phyloP scores from a whole-genome alignment of 2,888 invertebrate species.

The Trichopria drosophilae region DNA sequence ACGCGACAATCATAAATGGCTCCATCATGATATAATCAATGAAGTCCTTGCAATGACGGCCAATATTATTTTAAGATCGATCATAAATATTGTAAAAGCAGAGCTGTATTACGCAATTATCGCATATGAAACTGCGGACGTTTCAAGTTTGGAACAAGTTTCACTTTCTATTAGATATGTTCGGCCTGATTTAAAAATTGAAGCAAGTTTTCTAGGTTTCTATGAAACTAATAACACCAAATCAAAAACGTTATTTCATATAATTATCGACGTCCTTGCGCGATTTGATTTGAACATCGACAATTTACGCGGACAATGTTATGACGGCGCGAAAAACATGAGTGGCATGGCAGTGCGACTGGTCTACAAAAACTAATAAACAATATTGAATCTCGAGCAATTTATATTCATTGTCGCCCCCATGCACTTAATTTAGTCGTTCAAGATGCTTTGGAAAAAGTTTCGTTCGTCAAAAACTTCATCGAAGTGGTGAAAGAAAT shows the following conservation, averaged over 20 bases:
- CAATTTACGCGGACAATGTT: slow-evolving; percentile 31
- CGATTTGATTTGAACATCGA: slow-evolving; percentile 9
- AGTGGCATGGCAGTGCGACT: slow-evolving; percentile 28
- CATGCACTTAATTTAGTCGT: slow-evolving; percentile 19
- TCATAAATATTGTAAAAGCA: slow-evolving; percentile 6
- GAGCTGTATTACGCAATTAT: slow-evolving; percentile 12
- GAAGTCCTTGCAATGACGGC: slow-evolving; percentile 10
- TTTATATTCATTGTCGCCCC: slow-evolving; percentile 15
- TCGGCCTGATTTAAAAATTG: slow-evolving; percentile 3
- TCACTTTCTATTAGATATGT: slow-evolving; percentile 18
- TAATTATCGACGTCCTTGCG: slow-evolving; percentile 13
- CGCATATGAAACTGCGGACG: slow-evolving; percentile 13
- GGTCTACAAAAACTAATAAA: slow-evolving; percentile 23
- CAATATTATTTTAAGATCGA: slow-evolving; percentile 2
- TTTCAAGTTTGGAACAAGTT: slow-evolving; percentile 18
- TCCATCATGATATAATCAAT: slow-evolving; percentile 12
- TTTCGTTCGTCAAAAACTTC: slow-evolving; percentile 8
- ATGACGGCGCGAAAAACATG: slow-evolving; percentile 31
- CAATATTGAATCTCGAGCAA: slow-evolving; percentile 15
- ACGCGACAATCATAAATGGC: slow-evolving; percentile 3
- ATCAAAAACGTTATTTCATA: slow-evolving; percentile 9
- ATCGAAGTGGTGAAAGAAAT: slow-evolving; percentile 8
- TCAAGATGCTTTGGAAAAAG: slow-evolving; percentile 18
- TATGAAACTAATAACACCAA: slow-evolving; percentile 11
- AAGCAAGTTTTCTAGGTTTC: slow-evolving; percentile 21